Evolutionary conservation across 2,888 invertebrate genomes (phyloP), one percentile per base, ranked within the genome.

Genomic region (Lysandra coridon): DNA sequence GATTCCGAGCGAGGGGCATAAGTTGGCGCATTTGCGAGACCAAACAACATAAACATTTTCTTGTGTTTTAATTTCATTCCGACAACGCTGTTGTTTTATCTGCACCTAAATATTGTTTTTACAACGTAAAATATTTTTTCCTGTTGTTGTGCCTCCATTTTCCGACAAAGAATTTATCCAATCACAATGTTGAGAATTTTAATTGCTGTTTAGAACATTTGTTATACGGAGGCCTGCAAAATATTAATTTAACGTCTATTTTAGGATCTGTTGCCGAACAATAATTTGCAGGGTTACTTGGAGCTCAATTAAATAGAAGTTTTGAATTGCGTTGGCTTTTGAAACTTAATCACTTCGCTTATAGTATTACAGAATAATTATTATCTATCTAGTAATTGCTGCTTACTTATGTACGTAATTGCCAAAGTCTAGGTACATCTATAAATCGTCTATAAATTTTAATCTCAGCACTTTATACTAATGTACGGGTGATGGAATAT

Each of bases 401-500:
- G 53, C 14, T 44, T 44, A 4, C 4, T 4, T 53, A 44, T 14
- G 53, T 53, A 14, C 14, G 14, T 53, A 53, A 14, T 53, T 53
- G 14, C 3, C 14, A 53, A 53, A 53, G n/a, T 60, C 4, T 60
- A n/a, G 60, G 60, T 2, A 60, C 60, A 60, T n/a, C 60, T n/a
- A 17, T 17, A n/a, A 60, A 57, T 60, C n/a, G 1, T 49, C 12
- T 10, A 12, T 49, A 40, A 40, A 40, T 5, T 40, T 4, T n/a
- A n/a, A n/a, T 60, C 14, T n/a, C n/a, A 60, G 4, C n/a, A 60
- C 17, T n/a, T n/a, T 49, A 53, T 53, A 53, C 53, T 53, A 53
- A 53, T 14, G 53, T 53, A 53, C 12, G 4, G 49, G 53, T 53
- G 49, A 12, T 3, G 2, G 12, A 10, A 53, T 3, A 53, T 93